Conservation (phyloP, 2,888 invertebrate species). For the Vanessa cardui region DNA sequence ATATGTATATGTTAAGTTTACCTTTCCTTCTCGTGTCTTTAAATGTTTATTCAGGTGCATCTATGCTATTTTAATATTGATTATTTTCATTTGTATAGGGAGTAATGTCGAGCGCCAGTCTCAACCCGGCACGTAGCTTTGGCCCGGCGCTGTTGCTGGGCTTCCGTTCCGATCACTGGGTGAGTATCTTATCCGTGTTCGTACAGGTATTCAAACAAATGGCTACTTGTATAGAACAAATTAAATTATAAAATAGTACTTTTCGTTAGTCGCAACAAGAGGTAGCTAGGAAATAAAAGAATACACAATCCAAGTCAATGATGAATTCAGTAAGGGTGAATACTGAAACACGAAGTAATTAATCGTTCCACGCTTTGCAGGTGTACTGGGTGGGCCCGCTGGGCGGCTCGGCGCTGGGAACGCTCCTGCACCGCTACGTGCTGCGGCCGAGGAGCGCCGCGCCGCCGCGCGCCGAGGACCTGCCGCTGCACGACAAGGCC, state of each 20-base stretch:
- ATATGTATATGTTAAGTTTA: too few relatives aligned
- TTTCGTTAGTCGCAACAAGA: too few relatives aligned
- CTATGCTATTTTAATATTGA: too few relatives aligned
- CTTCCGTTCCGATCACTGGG: slow-evolving; percentile 86
- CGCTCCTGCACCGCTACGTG: slow-evolving; percentile 62
- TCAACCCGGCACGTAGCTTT: slow-evolving; percentile 88
- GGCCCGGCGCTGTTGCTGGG: slow-evolving; percentile 87
- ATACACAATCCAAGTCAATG: too few relatives aligned
- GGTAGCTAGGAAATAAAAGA: too few relatives aligned
- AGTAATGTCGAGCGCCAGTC: slow-evolving; percentile 86
- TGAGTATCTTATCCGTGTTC: slow-evolving; percentile 53
- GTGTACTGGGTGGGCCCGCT: slow-evolving; percentile 78
- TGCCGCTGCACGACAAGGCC: slow-evolving; percentile 79
- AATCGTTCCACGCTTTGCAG: slow-evolving; percentile 51
- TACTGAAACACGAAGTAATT: too few relatives aligned
- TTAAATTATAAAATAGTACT: too few relatives aligned
- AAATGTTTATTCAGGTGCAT: too few relatives aligned
- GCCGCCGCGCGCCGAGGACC: slow-evolving; percentile 73
- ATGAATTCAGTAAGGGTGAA: too few relatives aligned
- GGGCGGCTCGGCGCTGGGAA: slow-evolving; percentile 60
- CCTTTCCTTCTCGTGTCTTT: too few relatives aligned
- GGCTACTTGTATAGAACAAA: too few relatives aligned
- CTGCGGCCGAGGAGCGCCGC: slow-evolving; percentile 61
- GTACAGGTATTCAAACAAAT: background rate
- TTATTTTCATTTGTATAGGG: slow-evolving; percentile 62